phyloP scores from a whole-genome alignment of 2,113 vertebrate species.

The Pantherophis guttatus region DNA sequence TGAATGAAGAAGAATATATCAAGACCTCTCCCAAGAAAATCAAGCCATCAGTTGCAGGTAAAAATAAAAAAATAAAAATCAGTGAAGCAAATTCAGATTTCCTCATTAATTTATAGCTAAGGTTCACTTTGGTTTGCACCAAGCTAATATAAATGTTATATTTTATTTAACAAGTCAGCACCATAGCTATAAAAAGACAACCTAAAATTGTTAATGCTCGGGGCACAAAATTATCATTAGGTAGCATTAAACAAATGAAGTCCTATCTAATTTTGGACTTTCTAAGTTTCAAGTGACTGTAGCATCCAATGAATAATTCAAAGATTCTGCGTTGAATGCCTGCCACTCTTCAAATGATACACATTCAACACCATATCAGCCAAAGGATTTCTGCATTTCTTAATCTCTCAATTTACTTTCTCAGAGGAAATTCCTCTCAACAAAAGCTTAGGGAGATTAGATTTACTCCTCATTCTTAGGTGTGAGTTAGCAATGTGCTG shows the following conservation, averaged over 20 bases:
- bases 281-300: not conserved
- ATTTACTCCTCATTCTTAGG: not conserved
- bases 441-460: no score
- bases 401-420: not conserved
- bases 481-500: not conserved
- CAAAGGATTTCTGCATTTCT: not conserved
- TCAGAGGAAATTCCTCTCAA: not conserved
- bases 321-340: not conserved
- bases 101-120: not conserved
- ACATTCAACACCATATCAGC: not conserved
- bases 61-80: no score
- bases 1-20: not conserved
- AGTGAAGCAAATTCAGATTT: not conserved
- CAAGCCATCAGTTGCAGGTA: not conserved
- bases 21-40: not conserved
- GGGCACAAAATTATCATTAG: not conserved
- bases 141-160: not conserved
- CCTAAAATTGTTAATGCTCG: not conserved
- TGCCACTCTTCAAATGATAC: not conserved
- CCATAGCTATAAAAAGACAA: not conserved
- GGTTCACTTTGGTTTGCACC: not conserved
- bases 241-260: not conserved
- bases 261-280: not conserved
- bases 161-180: not conserved
- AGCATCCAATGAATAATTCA: not conserved